Percentiles rank a stretch among this genome's conserved stretches.
Evolutionary conservation across 2,797 vertebrate genomes (phyloP).

Genomic region (Novumbra hubbsi): DNA sequence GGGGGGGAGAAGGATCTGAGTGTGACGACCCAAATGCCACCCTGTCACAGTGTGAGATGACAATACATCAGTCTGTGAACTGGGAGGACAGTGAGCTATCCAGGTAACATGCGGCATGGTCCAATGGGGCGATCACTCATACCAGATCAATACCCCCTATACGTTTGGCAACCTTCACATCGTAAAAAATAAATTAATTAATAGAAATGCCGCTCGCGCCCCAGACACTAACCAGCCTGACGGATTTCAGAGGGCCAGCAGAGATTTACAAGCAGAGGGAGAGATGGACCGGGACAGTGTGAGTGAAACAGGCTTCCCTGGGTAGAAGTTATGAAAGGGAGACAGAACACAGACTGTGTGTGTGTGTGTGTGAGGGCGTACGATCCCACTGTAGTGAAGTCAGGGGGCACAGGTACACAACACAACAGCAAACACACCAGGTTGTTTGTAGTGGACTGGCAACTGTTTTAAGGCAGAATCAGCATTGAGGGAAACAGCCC

Average conservation of each 20-base stretch:
- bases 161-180: slow-evolving; percentile 70
- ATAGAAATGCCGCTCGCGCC: slow-evolving; percentile 11
- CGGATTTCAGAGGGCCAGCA: slow-evolving; percentile 53
- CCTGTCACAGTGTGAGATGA: slow-evolving; percentile 53
- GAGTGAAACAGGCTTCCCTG: slow-evolving; percentile 1
- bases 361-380: background rate
- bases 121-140: slow-evolving; percentile 52
- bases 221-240: slow-evolving; percentile 45
- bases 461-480: background rate
- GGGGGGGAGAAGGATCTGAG: slow-evolving; percentile 16
- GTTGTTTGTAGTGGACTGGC: background rate
- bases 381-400: background rate
- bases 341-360: background rate
- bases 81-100: slow-evolving; percentile 35
- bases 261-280: slow-evolving; percentile 45
- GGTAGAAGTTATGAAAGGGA: slow-evolving; percentile 3
- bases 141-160: slow-evolving; percentile 78
- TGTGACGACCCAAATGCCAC: slow-evolving; percentile 60
- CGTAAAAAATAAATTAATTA: slow-evolving; percentile 66
- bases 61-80: slow-evolving; percentile 49
- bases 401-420: background rate
- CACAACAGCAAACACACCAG: too few species aligned
- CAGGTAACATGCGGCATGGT: slow-evolving; percentile 50
- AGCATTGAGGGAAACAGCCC: too few species aligned
- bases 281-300: background rate